A percentile compares a stretch with the other conserved stretches of the same genome.
Conservation (phyloP, 2,113 vertebrate species). For the Shinisaurus crocodilurus region DNA sequence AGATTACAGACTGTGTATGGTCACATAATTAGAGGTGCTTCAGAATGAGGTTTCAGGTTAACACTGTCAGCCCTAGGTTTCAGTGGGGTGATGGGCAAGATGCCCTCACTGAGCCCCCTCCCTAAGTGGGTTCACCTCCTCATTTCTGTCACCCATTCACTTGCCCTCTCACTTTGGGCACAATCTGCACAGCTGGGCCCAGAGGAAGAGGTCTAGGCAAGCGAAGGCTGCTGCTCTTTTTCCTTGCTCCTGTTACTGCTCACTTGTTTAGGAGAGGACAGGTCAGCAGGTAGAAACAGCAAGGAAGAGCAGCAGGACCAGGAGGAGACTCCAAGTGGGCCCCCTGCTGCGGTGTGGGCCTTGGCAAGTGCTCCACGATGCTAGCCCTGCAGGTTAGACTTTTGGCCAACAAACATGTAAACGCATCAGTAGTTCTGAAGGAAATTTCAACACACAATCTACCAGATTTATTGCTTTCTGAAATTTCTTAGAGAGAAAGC, state of each 20-base stretch:
- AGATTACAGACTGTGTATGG: background rate
- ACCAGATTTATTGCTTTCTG: conserved; percentile 70
- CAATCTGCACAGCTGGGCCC: background rate
- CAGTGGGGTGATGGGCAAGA: background rate
- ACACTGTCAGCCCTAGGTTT: background rate
- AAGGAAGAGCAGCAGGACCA: background rate
- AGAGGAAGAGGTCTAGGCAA: background rate
- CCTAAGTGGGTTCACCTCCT: background rate
- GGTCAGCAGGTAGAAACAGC: background rate
- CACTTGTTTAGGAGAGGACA: background rate
- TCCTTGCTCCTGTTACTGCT: background rate
- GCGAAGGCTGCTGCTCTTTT: background rate
- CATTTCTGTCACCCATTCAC: background rate
- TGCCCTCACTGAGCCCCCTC: background rate
- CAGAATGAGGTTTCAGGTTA: background rate
- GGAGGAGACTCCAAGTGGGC: background rate
- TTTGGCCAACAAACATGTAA: conserved; percentile 46
- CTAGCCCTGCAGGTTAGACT: background rate
- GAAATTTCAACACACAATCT: conserved; percentile 74
- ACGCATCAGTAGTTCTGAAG: conserved; percentile 75
- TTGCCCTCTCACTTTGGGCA: background rate
- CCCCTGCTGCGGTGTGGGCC: too few relatives aligned
- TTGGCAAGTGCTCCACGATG: background rate
- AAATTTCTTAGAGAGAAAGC: conserved; percentile 70
- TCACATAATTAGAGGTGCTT: background rate